These are phyloP conservation scores for Bombycilla garrulus DNA, from an alignment of 2,113 vertebrate species.

Conservation along the genomic window DNA sequence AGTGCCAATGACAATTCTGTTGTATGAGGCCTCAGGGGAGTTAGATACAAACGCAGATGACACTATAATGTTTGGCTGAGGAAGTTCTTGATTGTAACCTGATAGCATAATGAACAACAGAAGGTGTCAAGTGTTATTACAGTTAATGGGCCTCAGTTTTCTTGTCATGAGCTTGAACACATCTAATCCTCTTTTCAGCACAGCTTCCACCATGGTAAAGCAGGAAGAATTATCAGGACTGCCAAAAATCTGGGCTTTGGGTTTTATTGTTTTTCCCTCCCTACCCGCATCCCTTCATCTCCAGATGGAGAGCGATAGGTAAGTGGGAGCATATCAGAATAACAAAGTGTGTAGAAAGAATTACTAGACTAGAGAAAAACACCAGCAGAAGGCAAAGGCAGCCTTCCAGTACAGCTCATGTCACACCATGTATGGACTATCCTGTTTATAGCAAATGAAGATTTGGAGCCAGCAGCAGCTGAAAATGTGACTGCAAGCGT, in stretches of 20 bases:
- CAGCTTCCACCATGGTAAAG: background rate
- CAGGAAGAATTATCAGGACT: background rate
- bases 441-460: constrained; percentile 23
- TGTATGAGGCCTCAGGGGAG: background rate
- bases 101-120: constrained; percentile 8
- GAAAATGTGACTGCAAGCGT: background rate
- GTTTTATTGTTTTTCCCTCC: background rate
- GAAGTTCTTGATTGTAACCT: constrained; percentile 7
- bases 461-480: background rate
- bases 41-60: background rate
- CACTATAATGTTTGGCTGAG: background rate
- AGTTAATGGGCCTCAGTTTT: constrained; percentile 47
- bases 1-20: background rate
- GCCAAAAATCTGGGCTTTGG: background rate
- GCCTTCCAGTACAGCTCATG: constrained; percentile 47
- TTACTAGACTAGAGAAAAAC: constrained; percentile 49
- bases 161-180: constrained; percentile 33
- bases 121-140: constrained; percentile 40
- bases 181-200: background rate
- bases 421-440: background rate
- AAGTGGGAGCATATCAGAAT: constrained; percentile 8
- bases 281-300: background rate
- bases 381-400: constrained; percentile 54
- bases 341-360: constrained; percentile 23
- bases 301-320: constrained; percentile 21